Conservation (phyloP, 2,797 vertebrate species). For the Argya squamiceps region DNA sequence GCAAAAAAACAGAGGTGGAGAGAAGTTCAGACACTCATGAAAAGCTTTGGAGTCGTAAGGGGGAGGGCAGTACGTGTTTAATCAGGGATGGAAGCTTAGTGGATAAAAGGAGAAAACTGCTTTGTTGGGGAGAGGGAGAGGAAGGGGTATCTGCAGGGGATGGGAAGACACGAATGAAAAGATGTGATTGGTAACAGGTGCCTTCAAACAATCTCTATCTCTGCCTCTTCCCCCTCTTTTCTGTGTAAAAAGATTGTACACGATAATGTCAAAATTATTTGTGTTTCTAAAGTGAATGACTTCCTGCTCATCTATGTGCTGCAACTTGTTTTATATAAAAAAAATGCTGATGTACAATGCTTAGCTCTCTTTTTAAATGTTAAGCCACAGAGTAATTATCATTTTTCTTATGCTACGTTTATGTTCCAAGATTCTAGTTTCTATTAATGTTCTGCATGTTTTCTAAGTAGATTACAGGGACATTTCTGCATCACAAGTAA, state of each 20-base stretch:
- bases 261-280: slow-evolving; percentile 49
- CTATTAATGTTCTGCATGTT: slow-evolving; percentile 74
- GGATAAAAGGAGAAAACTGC: slow-evolving; percentile 54
- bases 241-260: slow-evolving; percentile 1
- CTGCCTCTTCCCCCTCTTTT: background rate
- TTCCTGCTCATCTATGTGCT: slow-evolving; percentile 56
- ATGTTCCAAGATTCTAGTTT: slow-evolving; percentile 73
- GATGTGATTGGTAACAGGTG: slow-evolving; percentile 58
- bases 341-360: slow-evolving; percentile 63
- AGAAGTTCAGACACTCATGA: slow-evolving; percentile 53
- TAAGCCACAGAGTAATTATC: slow-evolving; percentile 78
- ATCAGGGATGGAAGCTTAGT: slow-evolving; percentile 42
- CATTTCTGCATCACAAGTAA: slow-evolving; percentile 77
- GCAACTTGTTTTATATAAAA: slow-evolving; percentile 60
- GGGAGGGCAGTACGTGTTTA: slow-evolving; percentile 44
- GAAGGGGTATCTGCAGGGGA: slow-evolving; percentile 30
- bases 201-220: slow-evolving; percentile 17
- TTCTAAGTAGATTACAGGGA: slow-evolving; percentile 78
- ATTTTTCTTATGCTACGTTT: slow-evolving; percentile 75
- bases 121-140: slow-evolving; percentile 35
- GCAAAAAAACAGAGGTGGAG: slow-evolving; percentile 42
- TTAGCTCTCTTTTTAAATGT: slow-evolving; percentile 71
- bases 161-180: background rate
- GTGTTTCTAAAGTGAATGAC: slow-evolving; percentile 30
- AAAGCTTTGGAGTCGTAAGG: slow-evolving; percentile 34